Percentiles rank a stretch among this genome's conserved stretches.
These are phyloP conservation scores for Caenorhabditis virilis DNA, from an alignment of 2,888 invertebrate species.

Conservation along the genomic window DNA sequence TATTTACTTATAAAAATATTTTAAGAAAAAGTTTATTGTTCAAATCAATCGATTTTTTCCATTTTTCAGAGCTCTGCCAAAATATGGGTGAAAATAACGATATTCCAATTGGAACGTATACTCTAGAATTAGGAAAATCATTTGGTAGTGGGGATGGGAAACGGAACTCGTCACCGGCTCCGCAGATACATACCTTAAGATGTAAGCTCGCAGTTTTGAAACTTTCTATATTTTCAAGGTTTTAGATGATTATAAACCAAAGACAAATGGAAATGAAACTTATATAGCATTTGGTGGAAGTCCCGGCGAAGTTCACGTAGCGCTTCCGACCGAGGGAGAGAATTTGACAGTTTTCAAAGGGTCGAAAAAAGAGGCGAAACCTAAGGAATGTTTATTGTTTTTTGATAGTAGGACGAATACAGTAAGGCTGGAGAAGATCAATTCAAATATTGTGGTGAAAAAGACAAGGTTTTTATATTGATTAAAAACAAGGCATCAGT, in stretches of 20 bases:
- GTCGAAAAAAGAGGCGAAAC: conserved; percentile 58
- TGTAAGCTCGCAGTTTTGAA: conserved; percentile 32
- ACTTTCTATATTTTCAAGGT: not conserved
- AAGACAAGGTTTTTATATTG: conserved; percentile 55
- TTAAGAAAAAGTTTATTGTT: too few species aligned
- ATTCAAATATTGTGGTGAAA: conserved; percentile 59
- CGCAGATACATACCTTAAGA: conserved; percentile 51
- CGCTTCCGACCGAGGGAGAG: conserved; percentile 56
- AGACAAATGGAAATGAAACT: conserved; percentile 52
- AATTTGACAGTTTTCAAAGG: conserved; percentile 63
- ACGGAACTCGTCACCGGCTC: not conserved
- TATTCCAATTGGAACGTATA: conserved; percentile 59
- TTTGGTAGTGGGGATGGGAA: conserved; percentile 5
- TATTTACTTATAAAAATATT: too few species aligned
- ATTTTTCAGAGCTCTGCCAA: too few species aligned
- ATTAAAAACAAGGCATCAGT: not conserved
- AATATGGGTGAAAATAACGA: conserved; percentile 42
- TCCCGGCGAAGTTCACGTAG: conserved; percentile 63
- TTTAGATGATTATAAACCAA: conserved; percentile 66
- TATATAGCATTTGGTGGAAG: conserved; percentile 56
- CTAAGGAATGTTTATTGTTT: conserved; percentile 63
- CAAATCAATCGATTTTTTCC: too few species aligned
- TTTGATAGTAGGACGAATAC: conserved; percentile 55
- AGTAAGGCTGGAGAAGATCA: conserved; percentile 58
- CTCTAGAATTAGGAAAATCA: conserved; percentile 52